Percentiles rank a stretch among this genome's conserved stretches.
Evolutionary conservation across 2,113 vertebrate species (phyloP).

Genomic region (Tringa solitaria): DNA sequence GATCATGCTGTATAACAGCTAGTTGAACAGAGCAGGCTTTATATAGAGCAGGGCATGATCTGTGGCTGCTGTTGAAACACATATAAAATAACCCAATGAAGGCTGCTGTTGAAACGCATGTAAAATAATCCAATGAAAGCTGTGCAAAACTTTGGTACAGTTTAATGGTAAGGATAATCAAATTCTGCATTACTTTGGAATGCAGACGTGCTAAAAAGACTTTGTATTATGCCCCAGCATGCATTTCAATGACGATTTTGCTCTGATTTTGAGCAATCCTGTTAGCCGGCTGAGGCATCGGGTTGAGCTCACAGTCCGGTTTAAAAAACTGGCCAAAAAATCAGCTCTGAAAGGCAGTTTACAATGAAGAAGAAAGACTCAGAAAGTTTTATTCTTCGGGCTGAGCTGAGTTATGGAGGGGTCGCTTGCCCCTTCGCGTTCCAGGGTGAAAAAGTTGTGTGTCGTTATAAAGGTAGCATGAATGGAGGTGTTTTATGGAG

Average conservation of each 20-base stretch:
- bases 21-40: not conserved
- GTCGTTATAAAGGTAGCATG: not conserved
- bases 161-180: not conserved
- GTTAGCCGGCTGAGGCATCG: not conserved
- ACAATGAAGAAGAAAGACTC: not conserved
- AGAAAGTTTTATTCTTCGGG: not conserved
- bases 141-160: not conserved
- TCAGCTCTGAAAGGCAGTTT: not conserved
- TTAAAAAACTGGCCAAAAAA: not conserved
- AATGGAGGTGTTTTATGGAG: fast-evolving
- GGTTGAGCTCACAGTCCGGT: not conserved
- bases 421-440: not conserved
- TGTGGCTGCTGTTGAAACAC: not conserved
- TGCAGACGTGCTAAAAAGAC: not conserved
- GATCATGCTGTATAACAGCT: not conserved
- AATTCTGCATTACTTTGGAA: not conserved
- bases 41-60: not conserved
- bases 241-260: not conserved
- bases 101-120: not conserved
- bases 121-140: not conserved
- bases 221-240: not conserved
- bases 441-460: not conserved
- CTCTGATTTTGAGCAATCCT: not conserved
- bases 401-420: not conserved
- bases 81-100: not conserved